Conservation (phyloP, 2,888 invertebrate species). For the Platycheirus albimanus region DNA sequence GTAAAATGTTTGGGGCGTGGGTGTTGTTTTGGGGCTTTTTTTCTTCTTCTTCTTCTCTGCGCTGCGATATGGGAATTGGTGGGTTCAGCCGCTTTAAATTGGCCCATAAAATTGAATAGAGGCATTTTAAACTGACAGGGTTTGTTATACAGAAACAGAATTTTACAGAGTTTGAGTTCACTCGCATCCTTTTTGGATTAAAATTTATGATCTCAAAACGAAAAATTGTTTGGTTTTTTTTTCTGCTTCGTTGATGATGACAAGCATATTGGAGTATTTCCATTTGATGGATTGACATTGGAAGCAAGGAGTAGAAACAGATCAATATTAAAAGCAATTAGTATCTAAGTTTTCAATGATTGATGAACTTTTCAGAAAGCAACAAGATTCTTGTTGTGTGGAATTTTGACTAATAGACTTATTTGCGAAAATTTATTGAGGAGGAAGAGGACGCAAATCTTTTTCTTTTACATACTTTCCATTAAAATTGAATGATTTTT, state of each 20-base stretch:
- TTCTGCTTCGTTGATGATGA: too few relatives aligned
- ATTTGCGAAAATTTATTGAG: too few relatives aligned
- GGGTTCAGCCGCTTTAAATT: constrained; percentile 36
- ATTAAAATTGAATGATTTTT: too few relatives aligned
- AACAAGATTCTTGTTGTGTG: too few relatives aligned
- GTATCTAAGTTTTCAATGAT: constrained; percentile 10
- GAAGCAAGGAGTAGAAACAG: not conserved
- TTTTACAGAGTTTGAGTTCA: not conserved
- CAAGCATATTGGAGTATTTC: constrained; percentile 23
- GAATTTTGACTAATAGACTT: not conserved
- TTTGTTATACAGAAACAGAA: constrained; percentile 12
- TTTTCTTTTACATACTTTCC: too few relatives aligned
- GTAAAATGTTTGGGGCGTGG: constrained; percentile 22
- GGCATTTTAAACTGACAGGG: constrained; percentile 16
- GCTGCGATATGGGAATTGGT: constrained; percentile 20
- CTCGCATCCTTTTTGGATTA: constrained; percentile 3
- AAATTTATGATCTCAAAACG: constrained; percentile 21
- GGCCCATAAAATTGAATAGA: constrained; percentile 27
- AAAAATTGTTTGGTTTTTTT: not conserved
- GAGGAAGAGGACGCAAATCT: too few relatives aligned
- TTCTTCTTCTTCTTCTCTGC: too few relatives aligned
- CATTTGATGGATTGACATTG: constrained; percentile 24
- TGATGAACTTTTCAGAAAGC: constrained; percentile 1
- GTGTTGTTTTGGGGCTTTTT: constrained; percentile 27
- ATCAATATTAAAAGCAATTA: constrained; percentile 16